Evolutionary conservation across 2,888 invertebrate genomes (phyloP), one percentile per base, ranked within the genome.

Genomic region (Rhagonycha fulva): DNA sequence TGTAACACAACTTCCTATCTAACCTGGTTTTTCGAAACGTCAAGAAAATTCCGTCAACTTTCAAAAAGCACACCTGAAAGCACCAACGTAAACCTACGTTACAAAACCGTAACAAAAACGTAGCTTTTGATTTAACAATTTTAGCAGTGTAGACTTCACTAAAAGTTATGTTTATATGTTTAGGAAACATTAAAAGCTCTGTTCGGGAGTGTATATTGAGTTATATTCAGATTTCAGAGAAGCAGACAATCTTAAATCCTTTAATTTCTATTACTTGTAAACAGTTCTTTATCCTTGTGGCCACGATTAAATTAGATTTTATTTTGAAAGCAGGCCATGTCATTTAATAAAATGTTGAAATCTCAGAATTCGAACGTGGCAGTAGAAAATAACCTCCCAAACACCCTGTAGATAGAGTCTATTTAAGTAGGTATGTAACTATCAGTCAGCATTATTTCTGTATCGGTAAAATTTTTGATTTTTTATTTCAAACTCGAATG

Each of bases 161-260:
- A 76, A 75, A 76, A 74, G 47, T n/a, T 67, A 73, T 83, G 83
- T 83, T 83, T 83, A 80, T 83, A 79, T 82, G 76, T 83, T 82
- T 83, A 82, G 82, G 82, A 80, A 82, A 83, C 81, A 82, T 83
- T 83, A 83, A 82, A 83, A 83, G 82, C 83, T 79, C 80, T 80
- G 83, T 81, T 79, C 80, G 78, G 81, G 82, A 81, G 82, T 84
- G 71, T 76, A 84, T 84, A 84, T 82, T 83, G 82, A 83, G 84
- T 84, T 84, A 85, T 84, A 83, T 85, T 84, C 84, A 80, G 82
- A 81, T 81, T 84, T 84, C 83, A 83, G 78, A 81, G 84, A 85
- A 84, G 74, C 84, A 84, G 83, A 84, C 82, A 80, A 83, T 77
- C 75, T 79, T 74, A 69, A 69, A 73, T 75, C 75, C 76, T 75